These are phyloP conservation scores for Nematolebias whitei DNA, from an alignment of 2,113 vertebrate genomes.

Conservation along the genomic window DNA sequence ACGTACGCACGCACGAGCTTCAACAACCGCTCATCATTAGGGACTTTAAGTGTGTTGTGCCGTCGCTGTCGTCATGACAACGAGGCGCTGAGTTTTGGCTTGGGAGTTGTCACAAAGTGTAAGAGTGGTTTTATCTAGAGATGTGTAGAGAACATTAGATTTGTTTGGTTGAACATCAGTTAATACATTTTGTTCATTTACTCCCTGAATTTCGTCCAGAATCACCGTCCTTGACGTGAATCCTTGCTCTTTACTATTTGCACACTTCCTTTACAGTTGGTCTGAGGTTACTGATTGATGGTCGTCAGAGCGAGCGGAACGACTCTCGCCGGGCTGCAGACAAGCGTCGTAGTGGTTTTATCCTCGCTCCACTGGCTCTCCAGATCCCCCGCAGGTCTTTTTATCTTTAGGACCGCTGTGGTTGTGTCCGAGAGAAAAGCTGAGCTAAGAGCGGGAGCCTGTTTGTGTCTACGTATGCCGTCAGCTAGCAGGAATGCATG, in stretches of 20 bases:
- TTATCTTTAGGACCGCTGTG: conserved; percentile 67
- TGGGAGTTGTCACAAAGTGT: conserved; percentile 29
- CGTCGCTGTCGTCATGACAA: conserved; percentile 65
- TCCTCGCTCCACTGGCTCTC: conserved; percentile 34
- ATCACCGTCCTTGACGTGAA: conserved; percentile 1
- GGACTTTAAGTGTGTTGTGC: conserved; percentile 47
- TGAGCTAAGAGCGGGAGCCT: conserved; percentile 43
- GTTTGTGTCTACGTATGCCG: conserved; percentile 61
- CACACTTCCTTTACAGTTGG: background rate
- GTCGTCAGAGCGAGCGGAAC: background rate
- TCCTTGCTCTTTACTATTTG: background rate
- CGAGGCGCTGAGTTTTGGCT: conserved; percentile 48
- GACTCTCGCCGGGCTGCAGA: conserved; percentile 21
- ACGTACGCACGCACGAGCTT: conserved; percentile 50
- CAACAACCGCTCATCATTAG: conserved; percentile 60
- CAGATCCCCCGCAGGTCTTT: conserved; percentile 58
- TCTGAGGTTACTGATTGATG: background rate
- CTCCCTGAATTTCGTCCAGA: background rate
- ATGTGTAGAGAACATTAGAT: background rate
- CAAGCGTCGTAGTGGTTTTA: conserved; percentile 27
- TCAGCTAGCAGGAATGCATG: conserved; percentile 82
- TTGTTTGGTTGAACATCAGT: background rate
- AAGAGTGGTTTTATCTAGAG: background rate
- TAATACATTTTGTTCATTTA: background rate
- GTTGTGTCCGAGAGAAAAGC: conserved; percentile 48